Evolutionary conservation across 2,888 invertebrate genomes (phyloP).

Genomic region (Phrixothrix hirtus): DNA sequence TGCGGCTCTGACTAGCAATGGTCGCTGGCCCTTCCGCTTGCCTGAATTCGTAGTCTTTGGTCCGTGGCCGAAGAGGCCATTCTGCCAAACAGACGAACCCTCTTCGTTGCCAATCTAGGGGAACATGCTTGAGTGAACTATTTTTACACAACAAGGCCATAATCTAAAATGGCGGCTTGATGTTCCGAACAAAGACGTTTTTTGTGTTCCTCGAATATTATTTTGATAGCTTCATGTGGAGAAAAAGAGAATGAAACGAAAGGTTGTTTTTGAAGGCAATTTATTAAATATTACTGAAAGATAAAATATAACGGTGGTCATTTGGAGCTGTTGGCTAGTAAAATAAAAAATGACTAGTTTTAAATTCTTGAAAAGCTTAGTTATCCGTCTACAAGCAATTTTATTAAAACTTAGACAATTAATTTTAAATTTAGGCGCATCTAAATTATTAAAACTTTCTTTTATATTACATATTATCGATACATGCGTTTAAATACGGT

Average conservation of each 20-base stretch:
- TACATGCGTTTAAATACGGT: too few species aligned
- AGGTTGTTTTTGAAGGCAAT: constrained; percentile 38
- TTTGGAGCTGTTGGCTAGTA: constrained; percentile 4
- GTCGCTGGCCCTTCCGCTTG: constrained; percentile 48
- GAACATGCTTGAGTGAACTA: constrained; percentile 55
- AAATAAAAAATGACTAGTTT: background rate
- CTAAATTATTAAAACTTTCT: background rate
- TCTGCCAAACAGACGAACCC: constrained; percentile 45
- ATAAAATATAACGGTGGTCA: constrained; percentile 19
- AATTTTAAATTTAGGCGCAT: constrained; percentile 15
- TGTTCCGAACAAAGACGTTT: constrained; percentile 48
- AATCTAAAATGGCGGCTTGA: constrained; percentile 54
- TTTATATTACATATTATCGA: background rate
- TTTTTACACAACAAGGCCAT: constrained; percentile 54
- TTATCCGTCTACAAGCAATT: too few species aligned
- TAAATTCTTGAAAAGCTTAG: too few species aligned
- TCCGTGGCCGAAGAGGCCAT: constrained; percentile 43
- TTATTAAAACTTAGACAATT: constrained; percentile 3
- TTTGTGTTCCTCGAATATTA: constrained; percentile 41
- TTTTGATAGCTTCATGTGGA: constrained; percentile 36
- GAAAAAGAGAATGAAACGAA: constrained; percentile 34
- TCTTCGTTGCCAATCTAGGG: constrained; percentile 52
- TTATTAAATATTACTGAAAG: constrained; percentile 32
- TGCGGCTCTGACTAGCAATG: constrained; percentile 39
- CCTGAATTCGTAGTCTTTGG: constrained; percentile 46